Base-by-base conservation (phyloP, 2,113 vertebrate species). In the Odocoileus virginianus region DNA sequence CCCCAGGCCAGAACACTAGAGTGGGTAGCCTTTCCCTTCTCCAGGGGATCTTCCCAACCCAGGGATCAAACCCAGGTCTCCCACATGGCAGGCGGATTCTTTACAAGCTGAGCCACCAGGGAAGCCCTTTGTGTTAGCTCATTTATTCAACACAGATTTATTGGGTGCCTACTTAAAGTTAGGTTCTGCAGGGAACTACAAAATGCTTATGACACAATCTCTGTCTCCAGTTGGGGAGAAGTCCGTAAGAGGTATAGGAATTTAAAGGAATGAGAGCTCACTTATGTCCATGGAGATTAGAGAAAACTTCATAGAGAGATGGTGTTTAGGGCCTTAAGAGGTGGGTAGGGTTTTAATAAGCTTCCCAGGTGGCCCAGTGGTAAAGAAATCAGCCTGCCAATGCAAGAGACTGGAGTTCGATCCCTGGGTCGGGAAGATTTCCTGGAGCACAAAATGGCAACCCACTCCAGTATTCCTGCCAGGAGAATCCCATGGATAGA, bases 281-380 rank as follows among this genome's bases (percentile, higher is more conserved):
- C 28, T 81, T 87, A 94, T 96, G 47, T 90, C 36, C 47, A 57
- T 93, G 83, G 64, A 81, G 13, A 93, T 78, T 60, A 79, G 27
- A 50, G 81, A 82, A 97, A 25, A 50, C 21, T 93, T 94, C 47
- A 36, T 85, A 43, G 76, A 96, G 85, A 94, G 45, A 55, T 96
- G 81, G 17, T 74, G 67, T 96, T 92, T 85, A 45, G 50, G 36
- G 61, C 27, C 95, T 79, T 86, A 78, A 89, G 88, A 96, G 15
- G 17, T 67, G 47, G 54, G 17, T 89, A 82, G 10, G 8, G 43
- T 84, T 74, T 74, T 40, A 40, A 40, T 71, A 71, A 40, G 19
- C 67, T 71, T 40, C 19, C n/a, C 67, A 74, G n/a, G 67, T 40
- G 67, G 19, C 67, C 19, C 19, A 74, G 67, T 74, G 67, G n/a